A percentile compares a stretch with the other conserved stretches of the same genome.
Evolutionary conservation across 2,888 invertebrate species (phyloP).

Genomic region (Leptinotarsa haldemani): DNA sequence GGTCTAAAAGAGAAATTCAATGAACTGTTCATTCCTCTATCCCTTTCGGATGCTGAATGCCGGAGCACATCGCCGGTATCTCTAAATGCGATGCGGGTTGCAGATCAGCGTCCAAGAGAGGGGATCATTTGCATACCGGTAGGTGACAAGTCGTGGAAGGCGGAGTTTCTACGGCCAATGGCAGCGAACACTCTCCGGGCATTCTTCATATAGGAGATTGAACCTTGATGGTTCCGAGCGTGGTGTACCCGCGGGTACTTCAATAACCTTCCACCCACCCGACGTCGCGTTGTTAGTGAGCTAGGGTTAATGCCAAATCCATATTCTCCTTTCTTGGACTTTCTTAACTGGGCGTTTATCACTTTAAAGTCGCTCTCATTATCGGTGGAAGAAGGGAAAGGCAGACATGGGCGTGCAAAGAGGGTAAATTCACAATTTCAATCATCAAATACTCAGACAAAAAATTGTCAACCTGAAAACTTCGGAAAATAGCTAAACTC

Average conservation of each 20-base stretch:
- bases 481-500: no score
- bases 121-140: constrained; percentile 67
- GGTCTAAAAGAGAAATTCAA: not conserved
- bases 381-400: constrained; percentile 39
- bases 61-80: constrained; percentile 38
- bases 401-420: constrained; percentile 34
- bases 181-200: constrained; percentile 56
- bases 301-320: constrained; percentile 55
- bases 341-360: constrained; percentile 52
- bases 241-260: constrained; percentile 54
- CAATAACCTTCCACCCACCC: constrained; percentile 56
- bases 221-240: constrained; percentile 64
- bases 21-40: constrained; percentile 19
- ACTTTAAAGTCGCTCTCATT: constrained; percentile 51
- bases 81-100: constrained; percentile 50
- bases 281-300: constrained; percentile 38
- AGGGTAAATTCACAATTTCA: not conserved
- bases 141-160: constrained; percentile 67
- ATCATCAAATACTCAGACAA: no score
- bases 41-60: constrained; percentile 48
- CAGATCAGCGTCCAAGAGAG: constrained; percentile 44
- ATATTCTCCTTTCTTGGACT: constrained; percentile 50
- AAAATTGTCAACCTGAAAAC: no score
- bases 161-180: constrained; percentile 63
- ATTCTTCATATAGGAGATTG: constrained; percentile 61